phyloP scores from a whole-genome alignment of 2,113 vertebrate genomes.

The Kobus ellipsiprymnus region DNA sequence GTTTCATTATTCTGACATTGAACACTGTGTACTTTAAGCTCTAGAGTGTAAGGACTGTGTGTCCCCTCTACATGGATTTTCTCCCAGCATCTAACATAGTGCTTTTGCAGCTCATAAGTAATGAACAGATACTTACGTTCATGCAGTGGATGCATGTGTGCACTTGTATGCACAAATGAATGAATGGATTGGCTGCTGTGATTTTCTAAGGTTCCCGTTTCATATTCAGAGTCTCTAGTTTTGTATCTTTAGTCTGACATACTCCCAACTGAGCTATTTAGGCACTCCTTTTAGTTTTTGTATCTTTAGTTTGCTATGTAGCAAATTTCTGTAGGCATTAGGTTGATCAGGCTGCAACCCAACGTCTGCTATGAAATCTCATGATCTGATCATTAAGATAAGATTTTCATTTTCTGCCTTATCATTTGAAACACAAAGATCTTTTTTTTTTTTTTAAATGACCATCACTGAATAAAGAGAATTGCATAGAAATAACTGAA shows the following conservation, averaged over 20 bases:
- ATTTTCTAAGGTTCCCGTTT: background rate
- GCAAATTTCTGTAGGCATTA: background rate
- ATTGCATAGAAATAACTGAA: background rate
- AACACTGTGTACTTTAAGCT: background rate
- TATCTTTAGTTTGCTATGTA: background rate
- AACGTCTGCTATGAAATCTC: background rate
- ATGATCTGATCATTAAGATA: background rate
- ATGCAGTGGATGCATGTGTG: background rate
- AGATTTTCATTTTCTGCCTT: background rate
- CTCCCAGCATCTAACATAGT: background rate
- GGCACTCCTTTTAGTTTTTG: background rate
- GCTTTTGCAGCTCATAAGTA: background rate
- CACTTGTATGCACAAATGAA: background rate
- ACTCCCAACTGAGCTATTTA: background rate
- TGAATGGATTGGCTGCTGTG: background rate
- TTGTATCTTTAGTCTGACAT: background rate
- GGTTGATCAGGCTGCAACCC: background rate
- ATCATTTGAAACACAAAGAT: background rate
- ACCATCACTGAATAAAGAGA: background rate
- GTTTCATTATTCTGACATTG: background rate
- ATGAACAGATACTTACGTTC: background rate
- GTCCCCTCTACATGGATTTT: background rate
- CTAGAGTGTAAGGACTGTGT: background rate
- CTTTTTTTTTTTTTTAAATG: background rate
- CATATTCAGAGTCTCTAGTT: background rate